Base-by-base conservation (phyloP, 1,140 invertebrate species). In the Pseudomyrmex pallidus region DNA sequence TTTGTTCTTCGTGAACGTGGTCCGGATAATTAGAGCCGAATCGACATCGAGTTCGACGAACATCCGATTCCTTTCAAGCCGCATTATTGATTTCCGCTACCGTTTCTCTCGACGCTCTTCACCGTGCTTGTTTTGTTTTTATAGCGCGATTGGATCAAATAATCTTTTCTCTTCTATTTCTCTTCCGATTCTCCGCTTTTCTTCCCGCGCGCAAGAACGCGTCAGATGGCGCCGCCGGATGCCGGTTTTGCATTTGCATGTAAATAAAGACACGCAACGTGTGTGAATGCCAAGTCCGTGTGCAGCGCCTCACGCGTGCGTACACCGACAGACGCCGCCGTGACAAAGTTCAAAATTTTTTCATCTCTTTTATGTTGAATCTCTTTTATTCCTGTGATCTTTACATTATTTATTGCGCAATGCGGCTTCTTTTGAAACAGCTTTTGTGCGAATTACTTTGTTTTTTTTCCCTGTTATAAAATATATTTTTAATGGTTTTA, bases 241-340 rank as follows among this genome's bases (percentile, higher is more conserved):
- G 73, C 80, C 66, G 74, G 85, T 90, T 90, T 90, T 87, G 83
- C 86, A 90, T 91, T 91, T 91, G 90, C 90, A 90, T 90, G 88
- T 85, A 90, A 91, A 90, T 90, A 90, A 88, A 54, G 52, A 25
- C 72, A n/a, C 20, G 48, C 50, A 35, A 25, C n/a, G 50, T 10
- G 20, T 13, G 74, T 25, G 44, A 35, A 22, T n/a, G 22, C 57
- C n/a, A 20, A 52, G 50, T 73, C 20, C 62, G 17, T 50, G 25
- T 25, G 67, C 57, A 25, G 20, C 2, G 20, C 2, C 15, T 20
- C 13, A 48, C 17, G 52, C 48, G 57, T 20, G 50, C 50, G 8
- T 13, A 13, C 50, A 13, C 50, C 4, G 50, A 35, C 12, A 52
- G 50, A 13, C 9, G 50, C 35, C 1, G 50, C 35, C 50, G 50